Percentiles rank a stretch among this genome's conserved stretches.
phyloP scores from a whole-genome alignment of 1,140 invertebrate genomes.

The Asbolus verrucosus region DNA sequence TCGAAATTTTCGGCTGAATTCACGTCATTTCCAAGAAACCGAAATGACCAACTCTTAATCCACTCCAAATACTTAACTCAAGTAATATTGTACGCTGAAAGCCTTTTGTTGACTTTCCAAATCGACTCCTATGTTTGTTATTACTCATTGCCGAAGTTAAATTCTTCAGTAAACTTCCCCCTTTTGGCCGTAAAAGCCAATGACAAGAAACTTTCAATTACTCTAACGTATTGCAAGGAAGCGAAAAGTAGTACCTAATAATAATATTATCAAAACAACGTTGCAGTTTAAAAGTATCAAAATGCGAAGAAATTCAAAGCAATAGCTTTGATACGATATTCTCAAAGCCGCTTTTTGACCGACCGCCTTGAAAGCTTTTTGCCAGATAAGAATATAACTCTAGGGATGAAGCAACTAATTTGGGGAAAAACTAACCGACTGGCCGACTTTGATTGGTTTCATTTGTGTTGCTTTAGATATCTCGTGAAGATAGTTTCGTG shows the following conservation, averaged over 20 bases:
- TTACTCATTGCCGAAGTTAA: background rate
- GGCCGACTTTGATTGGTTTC: constrained; percentile 1
- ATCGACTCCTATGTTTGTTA: constrained; percentile 3
- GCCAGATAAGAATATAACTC: constrained; percentile 7
- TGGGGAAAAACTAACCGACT: constrained; percentile 16
- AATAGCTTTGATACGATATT: constrained; percentile 12
- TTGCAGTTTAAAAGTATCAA: no score
- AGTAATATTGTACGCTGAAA: background rate
- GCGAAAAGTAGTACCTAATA: no score
- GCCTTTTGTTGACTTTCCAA: constrained; percentile 3
- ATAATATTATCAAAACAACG: no score
- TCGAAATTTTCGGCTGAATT: constrained; percentile 10
- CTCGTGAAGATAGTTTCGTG: background rate
- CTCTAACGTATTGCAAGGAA: no score
- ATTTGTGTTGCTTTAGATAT: constrained; percentile 13
- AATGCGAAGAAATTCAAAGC: background rate
- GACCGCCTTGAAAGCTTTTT: constrained; percentile 8
- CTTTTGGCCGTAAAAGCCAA: no score
- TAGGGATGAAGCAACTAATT: constrained; percentile 9
- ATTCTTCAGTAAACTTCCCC: background rate
- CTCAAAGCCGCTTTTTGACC: constrained; percentile 2
- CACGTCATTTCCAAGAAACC: constrained; percentile 6
- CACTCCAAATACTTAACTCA: background rate
- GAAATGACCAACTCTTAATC: constrained; percentile 22
- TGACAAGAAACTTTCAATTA: no score